Conservation (phyloP, 2,113 vertebrate species). For the Proterorhinus semilunaris region DNA sequence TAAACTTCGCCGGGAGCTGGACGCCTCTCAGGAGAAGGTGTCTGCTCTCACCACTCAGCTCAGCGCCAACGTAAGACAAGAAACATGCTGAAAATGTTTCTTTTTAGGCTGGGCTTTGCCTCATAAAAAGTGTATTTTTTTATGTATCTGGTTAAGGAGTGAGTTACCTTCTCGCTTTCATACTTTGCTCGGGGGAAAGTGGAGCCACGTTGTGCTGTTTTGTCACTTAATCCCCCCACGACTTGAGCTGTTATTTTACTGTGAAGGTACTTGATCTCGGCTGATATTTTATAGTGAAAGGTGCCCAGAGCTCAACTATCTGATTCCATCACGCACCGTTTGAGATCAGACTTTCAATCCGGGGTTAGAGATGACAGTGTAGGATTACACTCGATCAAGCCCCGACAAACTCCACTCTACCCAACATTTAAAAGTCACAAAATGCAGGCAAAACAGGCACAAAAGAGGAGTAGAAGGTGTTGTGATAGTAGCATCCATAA, state of each 20-base stretch:
- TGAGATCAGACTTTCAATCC: background rate
- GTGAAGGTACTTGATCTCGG: background rate
- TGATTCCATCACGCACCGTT: background rate
- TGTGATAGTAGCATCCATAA: too few relatives aligned
- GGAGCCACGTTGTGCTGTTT: too few relatives aligned
- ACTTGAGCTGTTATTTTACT: too few relatives aligned
- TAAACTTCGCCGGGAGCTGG: constrained; percentile 92
- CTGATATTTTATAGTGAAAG: background rate
- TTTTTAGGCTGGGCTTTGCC: background rate
- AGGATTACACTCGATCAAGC: background rate
- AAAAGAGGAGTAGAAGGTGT: too few relatives aligned
- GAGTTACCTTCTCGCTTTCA: too few relatives aligned
- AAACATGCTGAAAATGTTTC: background rate
- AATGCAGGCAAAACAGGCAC: too few relatives aligned
- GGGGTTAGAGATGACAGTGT: background rate
- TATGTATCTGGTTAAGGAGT: too few relatives aligned
- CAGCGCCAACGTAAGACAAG: constrained; percentile 94
- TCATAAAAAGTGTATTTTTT: too few relatives aligned
- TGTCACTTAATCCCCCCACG: too few relatives aligned
- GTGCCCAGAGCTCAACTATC: background rate
- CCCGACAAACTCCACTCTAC: background rate
- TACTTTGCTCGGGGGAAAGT: too few relatives aligned
- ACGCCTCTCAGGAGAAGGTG: constrained; percentile 97
- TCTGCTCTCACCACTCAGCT: constrained; percentile 96
- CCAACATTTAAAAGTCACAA: background rate